These are phyloP conservation scores for Phacellophora camtschatica DNA, from an alignment of 30 jellyfish, hydroid and myxozoan species.

Conservation along the genomic window DNA sequence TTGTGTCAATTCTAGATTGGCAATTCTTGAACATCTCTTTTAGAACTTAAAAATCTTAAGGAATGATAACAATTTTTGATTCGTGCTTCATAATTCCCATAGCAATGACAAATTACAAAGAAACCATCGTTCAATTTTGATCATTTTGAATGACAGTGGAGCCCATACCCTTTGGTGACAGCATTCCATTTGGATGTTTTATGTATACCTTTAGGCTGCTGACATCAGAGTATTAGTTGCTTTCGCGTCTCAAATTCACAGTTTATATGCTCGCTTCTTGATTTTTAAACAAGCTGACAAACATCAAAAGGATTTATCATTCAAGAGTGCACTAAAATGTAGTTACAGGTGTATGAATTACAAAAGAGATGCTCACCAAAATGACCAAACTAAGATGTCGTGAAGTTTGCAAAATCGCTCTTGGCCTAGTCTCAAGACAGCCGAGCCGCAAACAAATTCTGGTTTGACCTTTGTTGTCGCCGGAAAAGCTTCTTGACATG, in stretches of 20 bases:
- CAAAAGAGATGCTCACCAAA: no score
- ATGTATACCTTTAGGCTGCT: constrained; percentile 62
- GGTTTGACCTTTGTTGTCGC: constrained; percentile 64
- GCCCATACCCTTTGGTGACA: constrained; percentile 26
- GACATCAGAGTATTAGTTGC: background rate
- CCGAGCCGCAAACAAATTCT: constrained; percentile 45
- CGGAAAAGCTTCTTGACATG: constrained; percentile 68
- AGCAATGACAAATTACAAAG: background rate
- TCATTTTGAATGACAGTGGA: constrained; percentile 41
- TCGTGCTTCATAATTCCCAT: constrained; percentile 37
- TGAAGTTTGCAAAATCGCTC: background rate
- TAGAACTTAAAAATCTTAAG: no score
- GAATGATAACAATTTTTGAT: no score
- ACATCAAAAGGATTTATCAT: background rate
- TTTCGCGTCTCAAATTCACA: background rate
- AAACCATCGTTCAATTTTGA: background rate
- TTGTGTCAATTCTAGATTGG: no score
- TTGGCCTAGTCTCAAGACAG: background rate
- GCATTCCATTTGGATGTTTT: constrained; percentile 70
- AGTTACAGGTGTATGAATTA: no score
- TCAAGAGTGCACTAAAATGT: no score
- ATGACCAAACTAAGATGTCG: no score
- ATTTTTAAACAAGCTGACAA: background rate
- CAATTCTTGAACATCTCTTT: no score
- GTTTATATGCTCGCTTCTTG: background rate